Evolutionary conservation across 2,113 vertebrate species (phyloP), one percentile per base, ranked within the genome.

Genomic region (Chloebia gouldiae): DNA sequence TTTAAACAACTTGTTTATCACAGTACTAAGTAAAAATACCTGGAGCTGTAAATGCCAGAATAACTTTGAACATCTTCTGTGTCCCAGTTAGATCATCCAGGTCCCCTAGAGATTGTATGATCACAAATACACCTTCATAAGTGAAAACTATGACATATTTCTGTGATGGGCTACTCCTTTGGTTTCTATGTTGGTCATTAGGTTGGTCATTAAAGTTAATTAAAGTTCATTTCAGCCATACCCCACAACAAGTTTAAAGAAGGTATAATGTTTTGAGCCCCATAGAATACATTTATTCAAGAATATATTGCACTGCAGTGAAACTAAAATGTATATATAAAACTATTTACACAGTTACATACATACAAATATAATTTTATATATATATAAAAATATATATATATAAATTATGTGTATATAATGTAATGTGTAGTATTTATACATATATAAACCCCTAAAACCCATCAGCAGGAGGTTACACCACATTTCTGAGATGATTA

Each of bases 261-360:
- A 45, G 22, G 24, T 2, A 9, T 3, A 28, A 44, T 0, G 1
- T 15, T 33, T 75, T 85, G 6, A 33, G 8, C 10, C 10, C 7
- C 31, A 9, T 11, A 49, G 6, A 56, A 69, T 79, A 42, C 1
- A 60, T 64, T 66, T 68, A 25, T 31, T 50, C 27, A 60, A 17
- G 50, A 71, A 49, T 4, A 73, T 7, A 28, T 31, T 18, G 23
- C 30, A 63, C 11, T 70, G 15, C 20, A 80, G 10, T 51, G 69
- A 80, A 23, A 24, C 23, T 69, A n/a, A 63, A 76, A 3, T 80
- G 8, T 37, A 18, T 27, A 16, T 40, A 22, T 39, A 40, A 28
- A 81, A 28, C 5, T 31, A 23, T 42, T 44, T 44, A 14, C 11
- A 20, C 6, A 66, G 37, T 19, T 24, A 9, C 33, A 40, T 21